Evolutionary conservation across 1,140 invertebrate genomes (phyloP).

Genomic region (Drosophila ananassae): DNA sequence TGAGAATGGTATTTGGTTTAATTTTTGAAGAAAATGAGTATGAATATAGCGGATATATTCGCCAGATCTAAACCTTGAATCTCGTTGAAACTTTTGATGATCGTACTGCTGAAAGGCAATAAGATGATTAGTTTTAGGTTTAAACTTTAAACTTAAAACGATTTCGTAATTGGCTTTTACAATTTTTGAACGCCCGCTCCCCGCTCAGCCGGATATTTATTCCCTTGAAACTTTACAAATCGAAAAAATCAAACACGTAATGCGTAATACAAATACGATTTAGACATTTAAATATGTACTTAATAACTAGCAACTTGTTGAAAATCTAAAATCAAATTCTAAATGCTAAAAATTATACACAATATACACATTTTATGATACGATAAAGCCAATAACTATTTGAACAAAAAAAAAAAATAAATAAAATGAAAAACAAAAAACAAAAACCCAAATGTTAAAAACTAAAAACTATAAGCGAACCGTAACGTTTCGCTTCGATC

Average conservation of each 20-base stretch:
- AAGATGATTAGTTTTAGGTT: conserved; percentile 33
- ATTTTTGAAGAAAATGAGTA: conserved; percentile 17
- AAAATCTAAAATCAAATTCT: conserved; percentile 75
- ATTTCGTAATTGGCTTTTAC: conserved; percentile 44
- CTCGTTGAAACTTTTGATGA: no score
- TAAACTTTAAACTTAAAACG: background rate
- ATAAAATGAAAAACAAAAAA: background rate
- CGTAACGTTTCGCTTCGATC: conserved; percentile 38
- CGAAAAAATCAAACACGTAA: conserved; percentile 75
- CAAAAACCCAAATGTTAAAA: conserved; percentile 28
- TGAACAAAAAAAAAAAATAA: conserved; percentile 14
- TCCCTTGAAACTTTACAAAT: conserved; percentile 41
- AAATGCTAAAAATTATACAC: conserved; percentile 46
- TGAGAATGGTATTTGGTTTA: conserved; percentile 18
- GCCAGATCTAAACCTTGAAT: conserved; percentile 33
- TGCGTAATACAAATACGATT: conserved; percentile 67
- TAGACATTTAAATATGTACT: conserved; percentile 72
- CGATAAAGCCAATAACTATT: conserved; percentile 38
- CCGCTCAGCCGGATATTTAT: conserved; percentile 38
- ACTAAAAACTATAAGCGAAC: conserved; percentile 40
- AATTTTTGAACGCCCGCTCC: conserved; percentile 32
- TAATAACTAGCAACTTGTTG: conserved; percentile 75
- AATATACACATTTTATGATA: conserved; percentile 40
- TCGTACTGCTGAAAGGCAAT: conserved; percentile 15
- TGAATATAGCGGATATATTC: conserved; percentile 27